These are phyloP conservation scores for Diplodus sargus DNA, from an alignment of 2,797 vertebrate genomes.

Conservation along the genomic window DNA sequence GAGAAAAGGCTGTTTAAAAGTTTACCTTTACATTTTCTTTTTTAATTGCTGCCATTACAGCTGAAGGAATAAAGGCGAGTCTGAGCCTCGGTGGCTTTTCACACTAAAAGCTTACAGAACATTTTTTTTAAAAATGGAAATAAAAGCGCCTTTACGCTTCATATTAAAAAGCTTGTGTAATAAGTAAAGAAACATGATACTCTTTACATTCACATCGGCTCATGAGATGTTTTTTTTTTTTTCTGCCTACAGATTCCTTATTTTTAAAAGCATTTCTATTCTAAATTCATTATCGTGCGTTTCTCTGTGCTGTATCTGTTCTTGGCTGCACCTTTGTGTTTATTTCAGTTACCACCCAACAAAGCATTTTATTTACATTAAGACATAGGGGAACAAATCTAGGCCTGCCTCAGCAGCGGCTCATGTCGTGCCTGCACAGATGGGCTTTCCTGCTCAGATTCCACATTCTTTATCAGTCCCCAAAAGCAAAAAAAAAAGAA, in stretches of 20 bases:
- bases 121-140: conserved; percentile 54
- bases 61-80: conserved; percentile 73
- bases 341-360: conserved; percentile 56
- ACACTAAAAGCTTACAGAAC: conserved; percentile 59
- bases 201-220: conserved; percentile 22
- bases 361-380: conserved; percentile 78
- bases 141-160: conserved; percentile 66
- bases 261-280: conserved; percentile 10
- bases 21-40: conserved; percentile 75
- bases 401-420: conserved; percentile 71
- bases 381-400: conserved; percentile 77
- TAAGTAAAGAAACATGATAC: conserved; percentile 41
- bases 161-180: conserved; percentile 48
- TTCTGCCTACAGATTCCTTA: too few relatives aligned
- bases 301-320: conserved; percentile 22
- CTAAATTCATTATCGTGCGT: conserved; percentile 24
- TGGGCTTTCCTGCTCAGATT: conserved; percentile 76
- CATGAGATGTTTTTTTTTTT: conserved; percentile 4
- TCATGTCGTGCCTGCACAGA: conserved; percentile 73
- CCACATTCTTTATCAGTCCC: conserved; percentile 82
- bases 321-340: conserved; percentile 46
- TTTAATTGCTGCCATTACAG: conserved; percentile 85
- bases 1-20: conserved; percentile 80
- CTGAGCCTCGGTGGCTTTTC: conserved; percentile 63
- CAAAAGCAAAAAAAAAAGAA: conserved; percentile 65